phyloP scores from a whole-genome alignment of 1,140 invertebrate genomes.

The Apis mellifera region Amel_HAv3.1 CM009938.2:7588001-7588500 shows the following conservation, averaged over 20 bases:
- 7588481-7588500: background rate
- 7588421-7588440: background rate
- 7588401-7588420: background rate
- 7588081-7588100: background rate
- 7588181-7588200: background rate
- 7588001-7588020: background rate
- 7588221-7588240: background rate
- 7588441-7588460: background rate
- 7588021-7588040: background rate
- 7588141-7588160: background rate
- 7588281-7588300: slow-evolving; percentile 38
- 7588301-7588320: background rate
- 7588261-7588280: slow-evolving; percentile 46
- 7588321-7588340: background rate
- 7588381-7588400: background rate
- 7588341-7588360: background rate
- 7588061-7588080: background rate
- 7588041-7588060: background rate
- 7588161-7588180: background rate
- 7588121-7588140: background rate
- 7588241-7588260: slow-evolving; percentile 29
- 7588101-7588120: background rate
- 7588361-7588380: slow-evolving; percentile 13
- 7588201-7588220: background rate
- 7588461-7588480: background rate